Evolutionary conservation across 2,888 invertebrate species (phyloP), one percentile per base, ranked within the genome.

Genomic region (Blastobasis adustella): DNA sequence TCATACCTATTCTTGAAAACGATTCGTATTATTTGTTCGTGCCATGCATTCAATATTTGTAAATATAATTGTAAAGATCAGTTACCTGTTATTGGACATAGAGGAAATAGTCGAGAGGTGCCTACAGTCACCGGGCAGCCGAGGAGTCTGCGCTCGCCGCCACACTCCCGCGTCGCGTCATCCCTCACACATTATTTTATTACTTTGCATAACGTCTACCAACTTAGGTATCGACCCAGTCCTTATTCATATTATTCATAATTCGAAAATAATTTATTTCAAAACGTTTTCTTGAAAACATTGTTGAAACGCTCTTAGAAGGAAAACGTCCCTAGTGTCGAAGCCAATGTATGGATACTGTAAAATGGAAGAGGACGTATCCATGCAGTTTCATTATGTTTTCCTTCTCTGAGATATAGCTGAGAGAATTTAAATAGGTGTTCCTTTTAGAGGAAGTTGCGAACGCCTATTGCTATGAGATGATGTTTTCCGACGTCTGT

Each of bases 371-470:
- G 59, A 62, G 69, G 66, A 63, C 76, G 85, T 86, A 85, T 73
- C 84, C 85, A 67, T 79, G 83, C 82, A 69, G 70, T 73, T 78
- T 70, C 69, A 63, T 57, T 49, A 79, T 74, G 84, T 85, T 86
- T 84, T 76, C 75, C 75, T 75, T 71, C 73, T 88, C 56, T 58
- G 74, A 82, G 79, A 71, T 65, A 56, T 51, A 56, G 60, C 61
- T 59, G 23, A 60, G 61, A 50, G 58, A 63, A 66, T 76, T 79
- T 77, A 76, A 23, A 67, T 73, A 79, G 73, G 64, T 79, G 78
- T 70, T 77, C 80, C 78, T 69, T 76, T 76, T 23, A 23, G 23
- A 23, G 86, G 87, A 87, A 88, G 87, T 88, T 88, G 87, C 84
- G 79, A 82, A 74, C 78, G 83, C 58, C 74, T 81, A 69, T 67